Evolutionary conservation across 2,113 vertebrate species (phyloP).

Genomic region (Crotalus horridus): DNA sequence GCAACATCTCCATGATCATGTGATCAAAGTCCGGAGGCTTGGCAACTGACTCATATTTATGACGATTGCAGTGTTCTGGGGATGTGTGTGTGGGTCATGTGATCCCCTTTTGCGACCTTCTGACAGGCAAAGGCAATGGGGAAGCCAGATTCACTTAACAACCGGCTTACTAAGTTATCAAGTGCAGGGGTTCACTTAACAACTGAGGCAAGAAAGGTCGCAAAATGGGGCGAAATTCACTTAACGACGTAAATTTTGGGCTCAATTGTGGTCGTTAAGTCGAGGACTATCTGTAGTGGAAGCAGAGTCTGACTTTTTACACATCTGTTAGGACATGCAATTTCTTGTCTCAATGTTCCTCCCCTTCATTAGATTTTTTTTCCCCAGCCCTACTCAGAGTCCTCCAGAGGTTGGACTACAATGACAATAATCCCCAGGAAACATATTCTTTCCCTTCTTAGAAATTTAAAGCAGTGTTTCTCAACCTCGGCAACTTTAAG

Average conservation of each 20-base stretch:
- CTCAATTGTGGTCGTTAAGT: neutral
- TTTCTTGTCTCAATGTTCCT: neutral
- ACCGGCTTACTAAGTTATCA: neutral
- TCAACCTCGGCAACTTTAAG: neutral
- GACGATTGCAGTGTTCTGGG: neutral
- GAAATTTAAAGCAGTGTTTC: neutral
- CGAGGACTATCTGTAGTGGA: neutral
- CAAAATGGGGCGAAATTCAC: neutral
- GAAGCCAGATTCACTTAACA: neutral
- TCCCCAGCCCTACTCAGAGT: neutral
- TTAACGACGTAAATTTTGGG: neutral
- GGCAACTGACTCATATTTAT: neutral
- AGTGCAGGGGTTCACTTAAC: neutral
- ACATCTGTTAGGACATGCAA: neutral
- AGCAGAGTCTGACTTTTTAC: neutral
- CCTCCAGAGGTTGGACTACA: neutral
- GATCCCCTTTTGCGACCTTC: neutral
- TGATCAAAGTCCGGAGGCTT: neutral
- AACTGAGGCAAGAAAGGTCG: neutral
- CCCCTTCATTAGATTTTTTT: neutral
- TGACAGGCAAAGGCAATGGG: neutral
- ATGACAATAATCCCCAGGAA: neutral
- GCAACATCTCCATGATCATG: no score
- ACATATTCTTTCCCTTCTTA: neutral
- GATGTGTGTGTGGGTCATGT: neutral